phyloP scores from a whole-genome alignment of 2,113 vertebrate genomes.

The Athene noctua region DNA sequence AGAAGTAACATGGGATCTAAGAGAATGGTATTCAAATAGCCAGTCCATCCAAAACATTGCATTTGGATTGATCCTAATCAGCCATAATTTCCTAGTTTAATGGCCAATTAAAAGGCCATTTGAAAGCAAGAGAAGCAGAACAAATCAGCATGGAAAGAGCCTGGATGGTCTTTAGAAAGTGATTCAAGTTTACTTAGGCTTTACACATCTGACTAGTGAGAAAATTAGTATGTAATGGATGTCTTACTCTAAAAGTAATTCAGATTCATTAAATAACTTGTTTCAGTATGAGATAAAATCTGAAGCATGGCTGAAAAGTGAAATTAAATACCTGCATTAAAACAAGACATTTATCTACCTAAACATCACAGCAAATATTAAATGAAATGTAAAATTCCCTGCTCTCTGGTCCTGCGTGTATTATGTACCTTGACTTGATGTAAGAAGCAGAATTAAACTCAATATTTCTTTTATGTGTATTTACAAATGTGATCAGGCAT shows the following conservation, averaged over 20 bases:
- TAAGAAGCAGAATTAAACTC: not conserved
- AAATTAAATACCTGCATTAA: not conserved
- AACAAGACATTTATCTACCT: not conserved
- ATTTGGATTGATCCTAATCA: constrained; percentile 69
- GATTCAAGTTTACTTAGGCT: constrained; percentile 44
- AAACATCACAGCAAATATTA: not conserved
- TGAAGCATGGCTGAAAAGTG: not conserved
- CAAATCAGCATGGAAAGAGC: constrained; percentile 27
- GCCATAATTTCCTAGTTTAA: constrained; percentile 69
- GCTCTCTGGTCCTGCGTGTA: not conserved
- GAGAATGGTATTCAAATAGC: constrained; percentile 46
- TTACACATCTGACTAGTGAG: constrained; percentile 31
- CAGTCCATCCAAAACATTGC: constrained; percentile 40
- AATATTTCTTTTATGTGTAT: not conserved
- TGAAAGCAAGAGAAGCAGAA: constrained; percentile 73
- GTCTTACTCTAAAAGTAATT: not conserved
- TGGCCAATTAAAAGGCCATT: constrained; percentile 68
- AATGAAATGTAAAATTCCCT: not conserved
- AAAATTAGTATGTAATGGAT: not conserved
- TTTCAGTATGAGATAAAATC: not conserved
- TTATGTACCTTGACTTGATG: not conserved
- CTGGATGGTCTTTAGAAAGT: constrained; percentile 9
- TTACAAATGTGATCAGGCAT: not conserved
- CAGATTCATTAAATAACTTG: not conserved
- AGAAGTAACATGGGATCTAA: constrained; percentile 15